These are phyloP conservation scores for Pomatorhinus ruficollis DNA, from an alignment of 2,113 vertebrate species.

Conservation along the genomic window DNA sequence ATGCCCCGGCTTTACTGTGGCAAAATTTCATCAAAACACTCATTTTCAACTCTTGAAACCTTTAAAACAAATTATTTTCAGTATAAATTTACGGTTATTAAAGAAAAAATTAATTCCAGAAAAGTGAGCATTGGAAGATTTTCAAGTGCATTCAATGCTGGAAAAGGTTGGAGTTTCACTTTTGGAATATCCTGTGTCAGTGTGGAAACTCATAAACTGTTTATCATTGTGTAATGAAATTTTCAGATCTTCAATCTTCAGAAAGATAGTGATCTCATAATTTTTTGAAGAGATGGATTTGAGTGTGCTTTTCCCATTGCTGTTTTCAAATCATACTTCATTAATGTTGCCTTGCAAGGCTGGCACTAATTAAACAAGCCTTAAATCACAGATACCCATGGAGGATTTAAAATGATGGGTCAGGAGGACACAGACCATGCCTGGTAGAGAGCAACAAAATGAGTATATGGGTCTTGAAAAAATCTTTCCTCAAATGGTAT, in stretches of 20 bases:
- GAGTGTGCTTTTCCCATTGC: background rate
- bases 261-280: background rate
- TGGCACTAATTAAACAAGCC: background rate
- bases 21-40: background rate
- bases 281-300: background rate
- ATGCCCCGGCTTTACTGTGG: background rate
- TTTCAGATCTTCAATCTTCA: background rate
- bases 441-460: background rate
- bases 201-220: background rate
- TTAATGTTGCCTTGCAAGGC: background rate
- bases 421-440: background rate
- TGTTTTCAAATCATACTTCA: background rate
- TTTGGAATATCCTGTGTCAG: rapidly evolving
- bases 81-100: background rate
- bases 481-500: background rate
- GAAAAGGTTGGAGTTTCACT: background rate
- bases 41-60: background rate
- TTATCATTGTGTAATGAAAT: background rate
- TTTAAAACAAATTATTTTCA: background rate
- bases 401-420: background rate
- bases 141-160: background rate
- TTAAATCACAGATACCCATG: background rate
- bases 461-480: background rate
- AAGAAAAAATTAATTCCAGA: background rate
- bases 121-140: background rate